Base-by-base conservation (phyloP, 2,888 invertebrate species). In the Hirudinaria manillensis region DNA sequence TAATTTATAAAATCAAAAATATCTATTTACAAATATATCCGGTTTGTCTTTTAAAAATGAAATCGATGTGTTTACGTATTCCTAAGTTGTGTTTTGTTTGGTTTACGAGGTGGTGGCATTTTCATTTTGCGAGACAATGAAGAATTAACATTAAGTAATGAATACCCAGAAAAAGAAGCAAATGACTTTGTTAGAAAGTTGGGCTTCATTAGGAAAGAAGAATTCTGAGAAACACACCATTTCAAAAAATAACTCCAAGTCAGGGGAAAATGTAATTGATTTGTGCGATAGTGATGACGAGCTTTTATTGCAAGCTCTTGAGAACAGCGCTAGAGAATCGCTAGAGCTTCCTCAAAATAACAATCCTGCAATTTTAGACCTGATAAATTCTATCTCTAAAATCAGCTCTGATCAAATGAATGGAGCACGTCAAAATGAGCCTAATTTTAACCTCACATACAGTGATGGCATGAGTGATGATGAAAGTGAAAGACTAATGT, bases 91-190 rank as follows among this genome's bases (percentile, higher is more conserved):
- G 45, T 16, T 45, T 45, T 16, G 45, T 45, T 45, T 45, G 45
- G 45, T 45, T 45, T 45, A 45, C 16, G 45, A 10, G 38, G 16
- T 45, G 45, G 45, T 45, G 10, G 45, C 45, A 7, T 10, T 45
- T 45, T 45, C 45, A 7, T 45, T 1, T 45, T 45, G 45, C 45
- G 45, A 45, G 16, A 45, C 13, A 45, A 1, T 16, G 16, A 10
- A 45, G 16, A 45, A 45, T 45, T 45, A 45, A 45, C 13, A 3
- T 68, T 29, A 68, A 68, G 32, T 34, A 68, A 68, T 68, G 68
- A 68, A 68, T 68, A 32, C 29, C 32, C n/a, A 34, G n/a, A 68
- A 68, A 32, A 34, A 29, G 36, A 32, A 68, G 34, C 68, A 68
- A 68, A 32, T 24, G 2, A 68, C 68, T 29, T 36, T 68, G n/a